These are phyloP conservation scores for Poeciliopsis turrubarensis DNA, from an alignment of 2,113 vertebrate genomes.

Conservation along the genomic window DNA sequence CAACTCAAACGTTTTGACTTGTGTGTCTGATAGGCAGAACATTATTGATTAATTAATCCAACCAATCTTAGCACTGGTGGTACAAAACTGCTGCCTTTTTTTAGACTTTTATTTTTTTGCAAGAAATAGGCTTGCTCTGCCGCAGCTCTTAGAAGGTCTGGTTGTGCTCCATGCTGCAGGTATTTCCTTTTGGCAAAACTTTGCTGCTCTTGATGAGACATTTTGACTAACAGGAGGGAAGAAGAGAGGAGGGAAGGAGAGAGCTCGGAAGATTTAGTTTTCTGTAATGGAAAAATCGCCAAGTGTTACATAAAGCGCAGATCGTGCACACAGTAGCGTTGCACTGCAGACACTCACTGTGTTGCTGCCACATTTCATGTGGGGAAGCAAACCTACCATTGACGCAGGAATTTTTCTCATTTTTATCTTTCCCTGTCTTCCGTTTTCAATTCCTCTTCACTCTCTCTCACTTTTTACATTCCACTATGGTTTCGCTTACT, in stretches of 20 bases:
- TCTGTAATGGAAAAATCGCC: constrained; percentile 20
- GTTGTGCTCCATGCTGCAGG: constrained; percentile 36
- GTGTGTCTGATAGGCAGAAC: neutral
- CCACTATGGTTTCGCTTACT: neutral
- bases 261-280: constrained; percentile 41
- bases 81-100: neutral
- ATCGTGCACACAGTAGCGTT: constrained; percentile 6
- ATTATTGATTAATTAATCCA: neutral
- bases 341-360: constrained; percentile 20
- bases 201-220: constrained; percentile 53
- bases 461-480: constrained; percentile 1
- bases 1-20: neutral
- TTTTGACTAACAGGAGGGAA: constrained; percentile 36
- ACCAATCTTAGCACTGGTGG: neutral
- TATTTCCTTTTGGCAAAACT: constrained; percentile 66
- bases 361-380: constrained; percentile 38
- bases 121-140: constrained; percentile 18
- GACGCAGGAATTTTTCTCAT: constrained; percentile 30
- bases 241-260: constrained; percentile 28
- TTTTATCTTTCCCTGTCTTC: neutral
- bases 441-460: constrained; percentile 10
- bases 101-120: neutral
- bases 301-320: constrained; percentile 27
- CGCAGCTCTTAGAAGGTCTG: constrained; percentile 36
- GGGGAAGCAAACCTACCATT: constrained; percentile 34